Percentiles rank a stretch among this genome's conserved stretches.
Evolutionary conservation across 2,888 invertebrate species (phyloP).

Genomic region (Eutolmus rufibarbis): DNA sequence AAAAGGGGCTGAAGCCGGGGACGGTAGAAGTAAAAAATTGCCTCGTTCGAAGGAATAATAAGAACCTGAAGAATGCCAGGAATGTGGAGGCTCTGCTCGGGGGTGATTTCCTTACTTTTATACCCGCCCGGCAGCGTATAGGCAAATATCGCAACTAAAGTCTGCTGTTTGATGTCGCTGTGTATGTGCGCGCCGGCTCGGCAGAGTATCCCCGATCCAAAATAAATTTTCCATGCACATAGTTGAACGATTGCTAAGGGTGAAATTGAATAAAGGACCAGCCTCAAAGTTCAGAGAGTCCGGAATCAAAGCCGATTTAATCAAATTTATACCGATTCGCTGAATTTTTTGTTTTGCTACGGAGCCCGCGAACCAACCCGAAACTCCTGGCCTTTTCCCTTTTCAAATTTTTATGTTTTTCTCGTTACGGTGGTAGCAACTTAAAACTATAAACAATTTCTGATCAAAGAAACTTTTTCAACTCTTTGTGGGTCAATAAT

Average conservation of each 20-base stretch:
- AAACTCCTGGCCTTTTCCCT: not conserved
- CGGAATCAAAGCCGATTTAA: slow-evolving; percentile 43
- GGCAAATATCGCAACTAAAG: slow-evolving; percentile 23
- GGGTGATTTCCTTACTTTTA: slow-evolving; percentile 46
- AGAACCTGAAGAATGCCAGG: slow-evolving; percentile 47
- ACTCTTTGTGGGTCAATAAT: not conserved
- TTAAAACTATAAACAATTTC: slow-evolving; percentile 17
- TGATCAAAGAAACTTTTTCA: slow-evolving; percentile 29
- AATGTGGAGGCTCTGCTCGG: slow-evolving; percentile 44
- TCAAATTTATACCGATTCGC: slow-evolving; percentile 48
- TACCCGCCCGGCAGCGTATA: not conserved
- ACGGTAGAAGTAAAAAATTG: slow-evolving; percentile 45
- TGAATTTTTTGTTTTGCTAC: slow-evolving; percentile 42
- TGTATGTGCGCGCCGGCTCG: not conserved
- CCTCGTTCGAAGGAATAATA: slow-evolving; percentile 48
- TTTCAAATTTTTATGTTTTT: slow-evolving; percentile 8
- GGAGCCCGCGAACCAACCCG: not conserved
- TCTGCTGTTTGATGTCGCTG: not conserved
- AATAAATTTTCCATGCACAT: slow-evolving; percentile 37
- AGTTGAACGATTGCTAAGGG: slow-evolving; percentile 36
- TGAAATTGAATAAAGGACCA: slow-evolving; percentile 37
- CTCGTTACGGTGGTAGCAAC: not conserved
- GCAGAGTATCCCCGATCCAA: slow-evolving; percentile 11
- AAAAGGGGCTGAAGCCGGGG: slow-evolving; percentile 24
- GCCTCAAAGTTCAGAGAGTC: slow-evolving; percentile 30